Evolutionary conservation across 2,797 vertebrate genomes (phyloP).

Genomic region (Sphenopsis melanotis): DNA sequence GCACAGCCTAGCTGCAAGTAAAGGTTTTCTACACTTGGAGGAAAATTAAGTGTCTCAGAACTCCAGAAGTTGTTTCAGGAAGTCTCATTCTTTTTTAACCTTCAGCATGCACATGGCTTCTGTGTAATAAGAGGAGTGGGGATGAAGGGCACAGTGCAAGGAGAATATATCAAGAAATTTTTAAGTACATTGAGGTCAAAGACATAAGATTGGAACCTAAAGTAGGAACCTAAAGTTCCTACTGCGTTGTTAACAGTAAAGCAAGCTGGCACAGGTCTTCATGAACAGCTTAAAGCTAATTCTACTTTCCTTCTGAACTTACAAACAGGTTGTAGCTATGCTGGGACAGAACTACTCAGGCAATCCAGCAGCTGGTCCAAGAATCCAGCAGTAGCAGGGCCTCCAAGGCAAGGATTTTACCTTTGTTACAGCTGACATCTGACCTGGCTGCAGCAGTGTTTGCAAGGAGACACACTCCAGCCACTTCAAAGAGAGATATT

Average conservation of each 20-base stretch:
- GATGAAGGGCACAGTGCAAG: not conserved
- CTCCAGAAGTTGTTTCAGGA: not conserved
- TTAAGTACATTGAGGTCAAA: not conserved
- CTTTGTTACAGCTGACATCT: not conserved
- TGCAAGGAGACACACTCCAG: not conserved
- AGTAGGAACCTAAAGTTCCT: not conserved
- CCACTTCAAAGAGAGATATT: not conserved
- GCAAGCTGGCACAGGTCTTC: not conserved
- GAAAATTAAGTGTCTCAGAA: not conserved
- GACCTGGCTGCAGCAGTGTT: not conserved
- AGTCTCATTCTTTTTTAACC: not conserved
- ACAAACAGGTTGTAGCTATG: not conserved
- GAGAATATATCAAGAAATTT: not conserved
- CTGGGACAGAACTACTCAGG: not conserved
- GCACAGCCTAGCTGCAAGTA: not conserved
- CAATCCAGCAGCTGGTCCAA: not conserved
- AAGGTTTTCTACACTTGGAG: not conserved
- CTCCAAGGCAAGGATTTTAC: not conserved
- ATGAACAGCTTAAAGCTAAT: not conserved
- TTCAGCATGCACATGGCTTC: not conserved
- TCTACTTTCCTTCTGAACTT: not conserved
- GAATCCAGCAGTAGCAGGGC: fast-evolving
- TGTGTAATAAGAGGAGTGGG: not conserved
- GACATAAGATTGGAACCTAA: not conserved
- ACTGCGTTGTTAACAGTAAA: not conserved